Evolutionary conservation across 2,797 vertebrate species (phyloP).

Genomic region (Pachyuromys duprasi): DNA sequence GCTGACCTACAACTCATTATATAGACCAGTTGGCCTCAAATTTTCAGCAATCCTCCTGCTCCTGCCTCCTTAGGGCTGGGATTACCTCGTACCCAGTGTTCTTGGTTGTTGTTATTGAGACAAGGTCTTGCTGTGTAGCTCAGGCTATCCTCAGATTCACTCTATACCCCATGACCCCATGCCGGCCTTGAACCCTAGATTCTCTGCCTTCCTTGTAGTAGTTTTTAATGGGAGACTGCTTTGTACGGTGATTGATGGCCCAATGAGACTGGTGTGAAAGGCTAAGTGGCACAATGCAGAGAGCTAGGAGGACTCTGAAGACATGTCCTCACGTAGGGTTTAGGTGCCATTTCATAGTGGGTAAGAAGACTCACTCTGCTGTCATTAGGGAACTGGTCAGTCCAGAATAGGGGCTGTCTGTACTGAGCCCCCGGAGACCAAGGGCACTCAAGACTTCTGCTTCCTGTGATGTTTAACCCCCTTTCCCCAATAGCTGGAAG

Average conservation of each 20-base stretch:
- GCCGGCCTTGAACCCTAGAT: neutral
- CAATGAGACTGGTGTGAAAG: neutral
- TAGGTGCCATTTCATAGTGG: neutral
- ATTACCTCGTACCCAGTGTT: neutral
- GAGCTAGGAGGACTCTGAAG: neutral
- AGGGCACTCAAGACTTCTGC: neutral
- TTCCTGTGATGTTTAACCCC: neutral
- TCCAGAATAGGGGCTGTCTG: neutral
- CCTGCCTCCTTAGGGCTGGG: neutral
- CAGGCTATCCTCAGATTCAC: neutral
- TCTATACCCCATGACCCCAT: neutral
- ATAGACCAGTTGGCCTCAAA: neutral
- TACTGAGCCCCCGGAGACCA: neutral
- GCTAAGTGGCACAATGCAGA: neutral
- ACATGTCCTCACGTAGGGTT: neutral
- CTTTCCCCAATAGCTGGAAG: neutral
- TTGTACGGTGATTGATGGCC: neutral
- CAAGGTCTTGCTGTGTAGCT: neutral
- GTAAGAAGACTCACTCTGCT: neutral
- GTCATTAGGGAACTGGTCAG: neutral
- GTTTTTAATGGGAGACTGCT: slow-evolving; percentile 30
- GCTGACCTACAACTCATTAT: neutral
- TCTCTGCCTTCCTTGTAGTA: neutral
- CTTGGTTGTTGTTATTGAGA: neutral
- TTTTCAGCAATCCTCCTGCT: neutral